Base-by-base conservation (phyloP, 2,888 invertebrate genomes). In the Liopterus haemorrhoidalis region DNA sequence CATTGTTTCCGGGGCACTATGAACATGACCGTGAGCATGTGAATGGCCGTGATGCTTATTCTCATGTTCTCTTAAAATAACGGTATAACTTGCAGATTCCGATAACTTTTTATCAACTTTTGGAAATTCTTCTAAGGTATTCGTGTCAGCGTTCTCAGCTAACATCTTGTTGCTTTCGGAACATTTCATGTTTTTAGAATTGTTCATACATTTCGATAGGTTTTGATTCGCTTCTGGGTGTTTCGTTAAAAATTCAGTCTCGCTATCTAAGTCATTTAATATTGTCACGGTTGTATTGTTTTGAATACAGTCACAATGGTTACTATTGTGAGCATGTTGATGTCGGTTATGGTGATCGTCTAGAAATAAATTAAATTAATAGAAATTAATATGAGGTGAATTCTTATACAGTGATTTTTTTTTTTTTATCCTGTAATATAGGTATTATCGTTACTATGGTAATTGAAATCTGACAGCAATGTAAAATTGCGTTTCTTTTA, bases 1-100 rank as follows among this genome's bases (percentile, higher is more conserved):
- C 62, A 91, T 76, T 50, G 85, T 82, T 21, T 83, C 80, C 0
- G 90, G 89, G 0, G 89, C 85, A 21, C 86, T 84, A 68, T 89
- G 89, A 5, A 88, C 87, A 59, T 90, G 90, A 0, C 86, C 87
- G 64, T 91, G 90, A 1, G 86, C 78, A 65, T 90, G 90, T 0
- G 87, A 85, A 59, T 91, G 91, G 0, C 89, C 89, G 63, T 90
- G 89, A 69, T 89, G 89, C 1, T 77, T 76, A 22, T 76, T 77
- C 15, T 81, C 82, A 55, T 85, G 85, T 57, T 83, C 82, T 68
- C 83, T 75, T 49, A 88, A 73, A 54, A 87, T 87, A 33, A 88
- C 85, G 1, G 86, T 86, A 52, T 85, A 85, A 51, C 81, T 81
- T 54, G 82, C 82, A 0, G 76, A 75, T 52, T 78, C 78, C 46